A percentile compares a stretch with the other conserved stretches of the same genome.
phyloP scores from a whole-genome alignment of 2,113 vertebrate species.

The Campylomormyrus numenius region DNA sequence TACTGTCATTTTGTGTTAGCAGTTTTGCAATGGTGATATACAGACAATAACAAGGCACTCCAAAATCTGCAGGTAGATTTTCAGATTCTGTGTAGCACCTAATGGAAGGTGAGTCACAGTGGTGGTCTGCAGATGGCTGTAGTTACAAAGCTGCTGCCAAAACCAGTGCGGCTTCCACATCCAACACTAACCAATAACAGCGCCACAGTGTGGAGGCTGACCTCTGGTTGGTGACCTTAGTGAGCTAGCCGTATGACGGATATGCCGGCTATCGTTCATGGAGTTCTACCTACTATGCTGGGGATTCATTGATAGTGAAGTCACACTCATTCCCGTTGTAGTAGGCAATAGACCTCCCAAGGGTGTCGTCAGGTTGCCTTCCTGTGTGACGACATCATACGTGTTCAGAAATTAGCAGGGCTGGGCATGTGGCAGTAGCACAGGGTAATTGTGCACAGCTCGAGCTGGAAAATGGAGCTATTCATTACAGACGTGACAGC shows the following conservation, averaged over 20 bases:
- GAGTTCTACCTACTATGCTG: neutral
- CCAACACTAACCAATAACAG: slow-evolving; percentile 23
- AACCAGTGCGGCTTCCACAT: slow-evolving; percentile 23
- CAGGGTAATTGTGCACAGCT: neutral
- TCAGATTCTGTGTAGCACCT: neutral
- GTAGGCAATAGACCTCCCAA: neutral
- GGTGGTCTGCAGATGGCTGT: slow-evolving; percentile 22
- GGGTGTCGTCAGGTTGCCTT: neutral
- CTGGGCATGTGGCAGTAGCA: neutral
- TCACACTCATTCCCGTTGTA: neutral
- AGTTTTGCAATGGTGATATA: slow-evolving; percentile 27
- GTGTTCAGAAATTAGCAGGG: neutral
- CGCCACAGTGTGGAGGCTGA: neutral
- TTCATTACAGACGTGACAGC: neutral
- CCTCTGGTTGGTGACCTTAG: neutral
- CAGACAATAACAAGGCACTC: slow-evolving; percentile 17
- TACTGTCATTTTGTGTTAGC: slow-evolving; percentile 24
- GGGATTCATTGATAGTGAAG: neutral
- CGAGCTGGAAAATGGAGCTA: neutral
- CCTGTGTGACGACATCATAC: neutral
- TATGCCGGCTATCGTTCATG: neutral
- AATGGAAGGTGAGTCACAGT: slow-evolving; percentile 1
- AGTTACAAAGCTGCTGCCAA: slow-evolving; percentile 30
- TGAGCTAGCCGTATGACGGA: neutral
- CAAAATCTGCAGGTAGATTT: slow-evolving; percentile 3